A percentile compares a stretch with the other conserved stretches of the same genome.
phyloP scores from a whole-genome alignment of 2,888 invertebrate species.

The Hypena proboscidalis region DNA sequence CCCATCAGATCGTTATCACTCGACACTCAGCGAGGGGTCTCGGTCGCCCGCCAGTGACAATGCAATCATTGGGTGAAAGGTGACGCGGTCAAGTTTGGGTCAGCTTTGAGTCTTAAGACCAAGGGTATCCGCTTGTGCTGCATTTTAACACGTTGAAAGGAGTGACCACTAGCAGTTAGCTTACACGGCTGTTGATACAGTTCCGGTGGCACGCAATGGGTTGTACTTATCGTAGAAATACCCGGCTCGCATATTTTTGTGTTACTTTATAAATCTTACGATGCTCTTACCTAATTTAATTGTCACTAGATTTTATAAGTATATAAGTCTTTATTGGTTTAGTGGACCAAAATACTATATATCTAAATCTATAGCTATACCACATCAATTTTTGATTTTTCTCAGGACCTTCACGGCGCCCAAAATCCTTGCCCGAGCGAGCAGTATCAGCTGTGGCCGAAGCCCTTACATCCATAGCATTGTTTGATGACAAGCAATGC shows the following conservation, averaged over 20 bases:
- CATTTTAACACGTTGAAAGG: too few relatives aligned
- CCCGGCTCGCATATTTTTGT: too few relatives aligned
- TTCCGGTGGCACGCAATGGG: too few relatives aligned
- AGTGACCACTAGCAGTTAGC: too few relatives aligned
- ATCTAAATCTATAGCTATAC: too few relatives aligned
- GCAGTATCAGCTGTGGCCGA: constrained; percentile 67
- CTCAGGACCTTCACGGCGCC: constrained; percentile 57
- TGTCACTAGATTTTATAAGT: too few relatives aligned
- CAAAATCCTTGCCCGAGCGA: constrained; percentile 57
- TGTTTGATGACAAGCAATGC: constrained; percentile 92
- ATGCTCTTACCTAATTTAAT: too few relatives aligned
- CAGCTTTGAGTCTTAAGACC: constrained; percentile 2
- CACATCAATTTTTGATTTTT: constrained; percentile 7
- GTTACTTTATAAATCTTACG: too few relatives aligned
- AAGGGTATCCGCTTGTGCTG: constrained; percentile 6
- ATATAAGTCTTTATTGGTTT: too few relatives aligned
- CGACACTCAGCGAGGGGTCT: constrained; percentile 4
- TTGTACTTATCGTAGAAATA: too few relatives aligned
- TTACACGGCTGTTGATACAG: too few relatives aligned
- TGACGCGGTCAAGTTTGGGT: constrained; percentile 1
- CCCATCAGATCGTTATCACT: constrained; percentile 2
- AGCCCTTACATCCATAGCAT: constrained; percentile 76
- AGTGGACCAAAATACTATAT: too few relatives aligned
- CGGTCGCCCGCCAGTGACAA: constrained; percentile 10
- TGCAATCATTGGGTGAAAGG: constrained; percentile 8